These are phyloP conservation scores for Hirudinaria manillensis DNA, from an alignment of 2,888 invertebrate genomes.

Conservation along the genomic window DNA sequence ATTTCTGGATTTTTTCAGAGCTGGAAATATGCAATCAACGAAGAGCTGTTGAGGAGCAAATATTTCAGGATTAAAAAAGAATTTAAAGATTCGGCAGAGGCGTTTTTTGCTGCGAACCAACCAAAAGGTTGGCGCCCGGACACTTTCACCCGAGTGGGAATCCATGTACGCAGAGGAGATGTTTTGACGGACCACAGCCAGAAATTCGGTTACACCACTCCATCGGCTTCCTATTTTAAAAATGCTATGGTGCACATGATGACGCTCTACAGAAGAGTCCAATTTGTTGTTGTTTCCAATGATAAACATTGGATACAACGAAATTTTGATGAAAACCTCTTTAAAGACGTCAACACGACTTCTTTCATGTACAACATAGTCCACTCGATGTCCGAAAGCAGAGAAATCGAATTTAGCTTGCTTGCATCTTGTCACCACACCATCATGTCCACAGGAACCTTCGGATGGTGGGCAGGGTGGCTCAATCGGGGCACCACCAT, in stretches of 20 bases:
- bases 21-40: slow-evolving; percentile 45
- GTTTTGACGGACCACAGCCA: slow-evolving; percentile 46
- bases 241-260: slow-evolving; percentile 46
- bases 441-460: slow-evolving; percentile 52
- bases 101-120: slow-evolving; percentile 37
- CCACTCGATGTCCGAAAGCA: slow-evolving; percentile 42
- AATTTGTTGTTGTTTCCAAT: slow-evolving; percentile 53
- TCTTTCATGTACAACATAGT: not conserved
- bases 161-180: slow-evolving; percentile 54
- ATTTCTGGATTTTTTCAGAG: slow-evolving; percentile 45
- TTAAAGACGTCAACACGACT: slow-evolving; percentile 33
- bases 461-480: slow-evolving; percentile 55
- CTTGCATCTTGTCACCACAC: slow-evolving; percentile 46
- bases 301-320: slow-evolving; percentile 48
- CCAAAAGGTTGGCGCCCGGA: slow-evolving; percentile 39
- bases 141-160: slow-evolving; percentile 43
- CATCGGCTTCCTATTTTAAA: slow-evolving; percentile 48
- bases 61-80: slow-evolving; percentile 43
- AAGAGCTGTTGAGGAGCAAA: slow-evolving; percentile 40
- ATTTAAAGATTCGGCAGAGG: slow-evolving; percentile 36
- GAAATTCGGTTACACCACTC: slow-evolving; percentile 50
- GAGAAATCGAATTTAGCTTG: slow-evolving; percentile 43
- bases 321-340: slow-evolving; percentile 35
- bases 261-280: slow-evolving; percentile 41
- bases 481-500: slow-evolving; percentile 46